Base-by-base conservation (phyloP, 1,140 invertebrate species). In the Planococcus citri region DNA sequence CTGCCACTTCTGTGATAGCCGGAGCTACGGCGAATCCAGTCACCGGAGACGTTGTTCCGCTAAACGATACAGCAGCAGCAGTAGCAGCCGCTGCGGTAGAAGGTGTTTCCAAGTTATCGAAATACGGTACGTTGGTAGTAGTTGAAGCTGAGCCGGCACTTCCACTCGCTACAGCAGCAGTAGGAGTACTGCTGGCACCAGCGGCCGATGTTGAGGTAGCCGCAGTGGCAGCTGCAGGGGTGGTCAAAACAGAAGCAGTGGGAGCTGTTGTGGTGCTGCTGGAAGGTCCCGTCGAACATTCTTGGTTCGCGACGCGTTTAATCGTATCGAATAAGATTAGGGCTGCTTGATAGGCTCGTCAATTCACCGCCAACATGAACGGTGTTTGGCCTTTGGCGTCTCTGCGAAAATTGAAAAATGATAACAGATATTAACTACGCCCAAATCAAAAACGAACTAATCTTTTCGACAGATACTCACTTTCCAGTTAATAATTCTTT, bases 341-440 rank as follows among this genome's bases (percentile, higher is more conserved):
- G 14, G 94, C 95, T 9, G 95, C 95, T 69, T 89, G 87, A 80
- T 96, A 97, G 0, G 95, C 94, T 0, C 96, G 86, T 37, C 89
- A 88, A 12, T 92, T 87, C 4, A 99, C 91, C 6, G 96, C 94
- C 41, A 94, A 83, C 95, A 99, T 98, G 73, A 99, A 90, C 0
- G 97, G 94, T 0, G 97, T 99, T 76, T 94, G 91, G 1, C 95
- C 96, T 79, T 95, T 89, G 1, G 92, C 89, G 82, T 99, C 97
- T 77, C 90, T 92, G 74, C 67, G n/a, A n/a, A n/a, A n/a, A 33
- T 24, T n/a, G 17, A 51, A 41, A 69, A 37, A 37, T 51, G 20
- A n/a, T 37, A 69, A 9, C 14, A 21, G 24, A 24, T 51, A n/a
- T n/a, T n/a, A n/a, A n/a, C n/a, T n/a, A n/a, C n/a, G n/a, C n/a